Evolutionary conservation across 2,113 vertebrate genomes (phyloP), one percentile per base, ranked within the genome.

Genomic region (Narcine bancroftii): DNA sequence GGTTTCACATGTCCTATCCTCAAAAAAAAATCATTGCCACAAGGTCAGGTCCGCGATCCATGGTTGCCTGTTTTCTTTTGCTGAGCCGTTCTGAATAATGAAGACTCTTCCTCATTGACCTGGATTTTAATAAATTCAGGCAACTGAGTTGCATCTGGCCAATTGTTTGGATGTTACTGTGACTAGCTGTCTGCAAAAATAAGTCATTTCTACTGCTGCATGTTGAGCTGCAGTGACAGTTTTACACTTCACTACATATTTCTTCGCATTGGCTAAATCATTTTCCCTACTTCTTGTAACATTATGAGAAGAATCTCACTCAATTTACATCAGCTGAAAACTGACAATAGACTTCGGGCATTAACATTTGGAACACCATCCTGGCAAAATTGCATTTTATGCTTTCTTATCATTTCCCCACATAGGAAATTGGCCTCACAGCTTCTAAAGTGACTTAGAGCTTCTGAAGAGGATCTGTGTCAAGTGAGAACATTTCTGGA

Each of bases 161-260:
- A 92, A 92, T 93, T 93, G 92, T 92, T 92, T 93, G 93, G 92
- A 93, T 94, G 95, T 95, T 95, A 94, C 94, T 66, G 93, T 93
- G 94, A 94, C 94, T 92, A 93, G 92, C 95, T 95, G 96, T 96
- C 95, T 19, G 93, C 93, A 92, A 66, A 83, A 93, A 95, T 96
- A 93, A 96, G 93, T 93, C 92, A 92, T 92, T 93, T 76, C 83
- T 19, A 73, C 72, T 93, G 92, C 92, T 92, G 93, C 95, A 95
- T 65, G 93, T 94, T 95, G 95, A 96, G 92, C 92, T 93, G 93
- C 93, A 89, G 92, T 94, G 96, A 96, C 96, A 95, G 95, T 94
- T 93, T 93, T 75, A 73, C 94, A 95, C 94, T 94, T 56, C 94
- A 94, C 94, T 94, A 83, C 93, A 93, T 94, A 93, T 92, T 92